Evolutionary conservation across 2,113 vertebrate species (phyloP).

Genomic region (Heterochromis multidens): DNA sequence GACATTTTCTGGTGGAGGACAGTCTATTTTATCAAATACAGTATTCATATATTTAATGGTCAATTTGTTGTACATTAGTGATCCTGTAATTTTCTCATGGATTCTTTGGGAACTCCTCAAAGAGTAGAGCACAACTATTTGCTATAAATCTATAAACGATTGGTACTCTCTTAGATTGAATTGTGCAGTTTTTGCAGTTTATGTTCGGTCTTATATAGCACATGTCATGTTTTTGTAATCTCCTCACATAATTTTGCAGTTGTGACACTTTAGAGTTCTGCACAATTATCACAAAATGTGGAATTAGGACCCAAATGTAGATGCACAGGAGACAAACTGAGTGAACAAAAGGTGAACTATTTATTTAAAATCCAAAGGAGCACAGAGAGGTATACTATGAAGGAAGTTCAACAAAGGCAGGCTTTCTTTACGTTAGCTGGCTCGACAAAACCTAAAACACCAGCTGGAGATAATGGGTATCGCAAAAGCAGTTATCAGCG

Average conservation of each 20-base stretch:
- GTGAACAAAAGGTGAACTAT: background rate
- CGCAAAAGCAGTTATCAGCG: no score
- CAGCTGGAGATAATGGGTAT: background rate
- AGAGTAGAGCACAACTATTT: background rate
- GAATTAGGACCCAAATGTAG: background rate
- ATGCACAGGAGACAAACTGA: accelerated
- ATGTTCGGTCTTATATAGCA: background rate
- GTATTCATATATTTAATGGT: background rate
- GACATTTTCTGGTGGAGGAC: background rate
- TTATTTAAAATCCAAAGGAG: background rate
- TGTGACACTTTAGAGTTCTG: background rate
- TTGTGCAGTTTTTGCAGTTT: background rate
- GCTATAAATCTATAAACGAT: background rate
- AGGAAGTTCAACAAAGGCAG: background rate
- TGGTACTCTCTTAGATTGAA: background rate
- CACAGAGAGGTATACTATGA: background rate
- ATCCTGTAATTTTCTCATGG: background rate
- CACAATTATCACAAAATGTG: background rate
- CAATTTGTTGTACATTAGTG: no score
- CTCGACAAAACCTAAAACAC: background rate
- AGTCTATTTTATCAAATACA: background rate
- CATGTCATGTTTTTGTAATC: background rate
- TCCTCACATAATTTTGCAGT: background rate
- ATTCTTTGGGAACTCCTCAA: background rate
- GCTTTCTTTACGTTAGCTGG: background rate